Percentiles rank a stretch among this genome's conserved stretches.
phyloP scores from a whole-genome alignment of 2,797 vertebrate species.

The Merluccius polli region DNA sequence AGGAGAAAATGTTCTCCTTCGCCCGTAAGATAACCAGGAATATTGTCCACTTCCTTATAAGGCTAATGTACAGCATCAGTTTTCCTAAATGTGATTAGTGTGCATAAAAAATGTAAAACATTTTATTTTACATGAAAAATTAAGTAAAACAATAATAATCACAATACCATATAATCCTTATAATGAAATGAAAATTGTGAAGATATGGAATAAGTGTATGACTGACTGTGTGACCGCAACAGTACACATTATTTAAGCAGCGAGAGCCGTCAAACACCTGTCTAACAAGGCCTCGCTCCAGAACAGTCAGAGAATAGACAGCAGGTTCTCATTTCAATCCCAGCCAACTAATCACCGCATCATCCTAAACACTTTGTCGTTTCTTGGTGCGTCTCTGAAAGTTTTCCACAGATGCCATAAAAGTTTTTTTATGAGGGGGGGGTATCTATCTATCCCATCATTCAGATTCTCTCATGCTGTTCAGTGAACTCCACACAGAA shows the following conservation, averaged over 20 bases:
- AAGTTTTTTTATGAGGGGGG: not conserved
- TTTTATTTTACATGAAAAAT: not conserved
- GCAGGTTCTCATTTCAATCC: constrained; percentile 1
- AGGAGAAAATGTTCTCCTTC: constrained; percentile 10
- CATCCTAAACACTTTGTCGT: not conserved
- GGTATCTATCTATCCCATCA: not conserved
- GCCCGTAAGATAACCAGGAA: not conserved
- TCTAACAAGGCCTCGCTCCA: not conserved
- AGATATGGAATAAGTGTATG: not conserved
- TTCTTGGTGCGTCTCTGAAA: constrained; percentile 26
- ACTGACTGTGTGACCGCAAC: not conserved
- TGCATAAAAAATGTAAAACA: not conserved
- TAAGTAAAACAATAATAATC: not conserved
- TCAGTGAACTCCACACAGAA: constrained; percentile 41
- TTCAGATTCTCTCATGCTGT: constrained; percentile 32
- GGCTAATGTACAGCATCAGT: not conserved
- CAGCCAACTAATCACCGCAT: constrained; percentile 18
- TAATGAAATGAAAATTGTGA: not conserved
- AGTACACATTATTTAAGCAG: not conserved
- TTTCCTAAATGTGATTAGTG: not conserved
- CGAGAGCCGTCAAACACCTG: not conserved
- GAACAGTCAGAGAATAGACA: not conserved
- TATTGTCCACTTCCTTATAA: not conserved
- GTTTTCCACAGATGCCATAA: constrained; percentile 15
- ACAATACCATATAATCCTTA: not conserved